Conservation (phyloP, 1,140 invertebrate species). For the Pseudomyrmex flavicornis region DNA sequence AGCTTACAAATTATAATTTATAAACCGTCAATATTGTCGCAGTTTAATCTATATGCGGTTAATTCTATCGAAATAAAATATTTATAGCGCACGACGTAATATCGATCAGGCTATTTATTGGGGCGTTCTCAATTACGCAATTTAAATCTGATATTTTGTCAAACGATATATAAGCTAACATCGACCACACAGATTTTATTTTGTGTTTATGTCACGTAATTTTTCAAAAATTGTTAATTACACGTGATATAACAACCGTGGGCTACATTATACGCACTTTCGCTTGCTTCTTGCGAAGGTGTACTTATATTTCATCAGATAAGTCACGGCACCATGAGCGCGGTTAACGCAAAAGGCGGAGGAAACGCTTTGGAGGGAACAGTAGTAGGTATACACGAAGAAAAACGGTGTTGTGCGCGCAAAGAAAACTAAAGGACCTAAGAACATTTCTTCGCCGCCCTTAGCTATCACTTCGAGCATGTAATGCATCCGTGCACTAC, state of each 20-base stretch:
- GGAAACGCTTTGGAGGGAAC: conserved; percentile 1
- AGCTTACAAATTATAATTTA: background rate
- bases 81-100: background rate
- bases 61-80: background rate
- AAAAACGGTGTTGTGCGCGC: conserved; percentile 58
- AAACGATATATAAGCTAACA: no score
- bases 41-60: background rate
- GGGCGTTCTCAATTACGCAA: background rate
- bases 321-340: conserved; percentile 5
- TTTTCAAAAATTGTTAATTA: background rate
- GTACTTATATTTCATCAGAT: conserved; percentile 45
- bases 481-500: conserved; percentile 67
- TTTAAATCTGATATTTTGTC: background rate
- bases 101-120: background rate
- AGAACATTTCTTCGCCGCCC: conserved; percentile 47
- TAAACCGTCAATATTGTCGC: no score
- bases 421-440: conserved; percentile 55
- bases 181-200: no score
- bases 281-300: conserved; percentile 4
- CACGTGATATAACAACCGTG: background rate
- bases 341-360: conserved; percentile 35
- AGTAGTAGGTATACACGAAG: conserved; percentile 35
- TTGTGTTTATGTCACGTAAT: background rate
- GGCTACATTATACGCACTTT: background rate
- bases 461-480: conserved; percentile 74